Evolutionary conservation across 2,113 vertebrate genomes (phyloP).

Genomic region (Microtus ochrogaster): DNA sequence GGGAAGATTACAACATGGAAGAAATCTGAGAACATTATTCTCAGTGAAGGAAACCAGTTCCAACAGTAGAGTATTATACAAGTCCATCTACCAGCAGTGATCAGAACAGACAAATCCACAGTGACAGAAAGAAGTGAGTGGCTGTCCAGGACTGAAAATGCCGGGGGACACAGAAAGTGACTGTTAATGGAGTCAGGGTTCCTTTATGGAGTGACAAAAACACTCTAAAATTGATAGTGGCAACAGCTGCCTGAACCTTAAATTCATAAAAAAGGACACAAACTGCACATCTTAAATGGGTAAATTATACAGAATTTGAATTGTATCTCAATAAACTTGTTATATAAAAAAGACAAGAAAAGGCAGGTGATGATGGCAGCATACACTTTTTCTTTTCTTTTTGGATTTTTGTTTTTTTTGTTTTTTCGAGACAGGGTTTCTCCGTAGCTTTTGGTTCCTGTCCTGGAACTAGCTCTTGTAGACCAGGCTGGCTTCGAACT

Average conservation of each 20-base stretch:
- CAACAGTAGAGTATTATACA: not conserved
- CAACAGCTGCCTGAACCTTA: not conserved
- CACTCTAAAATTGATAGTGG: not conserved
- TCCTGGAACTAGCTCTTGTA: no score
- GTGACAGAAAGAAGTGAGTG: not conserved
- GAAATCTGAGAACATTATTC: not conserved
- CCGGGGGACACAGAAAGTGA: not conserved
- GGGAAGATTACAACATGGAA: not conserved
- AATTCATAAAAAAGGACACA: not conserved
- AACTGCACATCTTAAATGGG: not conserved
- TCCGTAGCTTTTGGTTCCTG: no score
- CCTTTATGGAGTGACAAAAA: not conserved
- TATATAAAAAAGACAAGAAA: not conserved
- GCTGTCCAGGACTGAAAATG: not conserved
- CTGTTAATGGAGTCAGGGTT: not conserved
- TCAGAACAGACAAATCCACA: not conserved
- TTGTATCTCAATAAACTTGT: not conserved
- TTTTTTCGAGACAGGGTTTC: no score
- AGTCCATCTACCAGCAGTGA: not conserved
- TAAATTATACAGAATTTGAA: not conserved
- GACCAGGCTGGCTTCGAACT: no score
- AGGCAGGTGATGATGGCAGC: no score
- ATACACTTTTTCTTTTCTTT: no score
- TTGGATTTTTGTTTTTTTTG: no score
- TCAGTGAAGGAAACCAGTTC: not conserved